Evolutionary conservation across 2,113 vertebrate genomes (phyloP).

Genomic region (Ancistrus triradiatus): DNA sequence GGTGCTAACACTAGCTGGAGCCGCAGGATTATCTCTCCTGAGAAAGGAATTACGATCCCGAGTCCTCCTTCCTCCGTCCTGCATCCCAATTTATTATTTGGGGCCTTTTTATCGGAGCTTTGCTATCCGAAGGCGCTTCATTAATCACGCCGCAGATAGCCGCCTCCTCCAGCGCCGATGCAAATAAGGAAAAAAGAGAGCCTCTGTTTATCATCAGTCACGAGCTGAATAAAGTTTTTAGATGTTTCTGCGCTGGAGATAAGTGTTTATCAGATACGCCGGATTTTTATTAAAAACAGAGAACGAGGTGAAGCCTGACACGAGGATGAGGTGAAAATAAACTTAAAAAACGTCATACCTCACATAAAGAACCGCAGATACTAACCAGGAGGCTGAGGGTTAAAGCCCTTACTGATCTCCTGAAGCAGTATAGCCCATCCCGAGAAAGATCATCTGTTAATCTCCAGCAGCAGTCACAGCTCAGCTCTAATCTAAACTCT

Average conservation of each 20-base stretch:
- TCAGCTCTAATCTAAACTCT: too few relatives aligned
- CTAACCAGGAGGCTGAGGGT: too few relatives aligned
- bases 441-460: too few relatives aligned
- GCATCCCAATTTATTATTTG: conserved; percentile 75
- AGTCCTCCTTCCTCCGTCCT: conserved; percentile 18
- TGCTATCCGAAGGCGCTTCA: conserved; percentile 70
- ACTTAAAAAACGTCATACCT: too few relatives aligned
- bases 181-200: conserved; percentile 68
- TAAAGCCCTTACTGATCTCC: too few relatives aligned
- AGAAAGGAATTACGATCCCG: conserved; percentile 26
- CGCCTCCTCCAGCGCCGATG: conserved; percentile 68
- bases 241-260: conserved; percentile 3
- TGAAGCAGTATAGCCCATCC: too few relatives aligned
- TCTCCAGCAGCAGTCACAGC: too few relatives aligned
- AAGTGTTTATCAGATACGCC: conserved; percentile 28
- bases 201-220: conserved; percentile 65
- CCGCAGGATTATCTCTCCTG: conserved; percentile 43
- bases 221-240: conserved; percentile 35
- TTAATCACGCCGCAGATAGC: conserved; percentile 75
- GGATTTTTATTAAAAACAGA: conserved; percentile 25
- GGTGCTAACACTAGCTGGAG: conserved; percentile 30
- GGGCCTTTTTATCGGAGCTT: conserved; percentile 73
- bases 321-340: not conserved
- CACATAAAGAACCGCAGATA: too few relatives aligned
- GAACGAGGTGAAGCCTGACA: conserved; percentile 16